Evolutionary conservation across 2,888 invertebrate genomes (phyloP), one percentile per base, ranked within the genome.

Genomic region (Tribolium freemani): DNA sequence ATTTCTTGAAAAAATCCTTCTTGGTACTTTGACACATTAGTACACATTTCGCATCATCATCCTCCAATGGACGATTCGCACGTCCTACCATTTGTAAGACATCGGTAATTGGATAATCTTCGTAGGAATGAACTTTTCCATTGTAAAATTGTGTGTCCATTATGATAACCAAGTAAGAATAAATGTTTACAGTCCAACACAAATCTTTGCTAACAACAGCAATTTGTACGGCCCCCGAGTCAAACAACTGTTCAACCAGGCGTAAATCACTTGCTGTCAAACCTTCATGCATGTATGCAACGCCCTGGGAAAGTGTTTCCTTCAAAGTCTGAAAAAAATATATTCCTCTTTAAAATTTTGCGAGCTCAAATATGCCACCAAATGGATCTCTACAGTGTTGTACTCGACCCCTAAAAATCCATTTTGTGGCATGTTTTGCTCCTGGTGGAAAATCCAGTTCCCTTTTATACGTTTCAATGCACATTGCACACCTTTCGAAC

Each of bases 1-100:
- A 96, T 86, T 99, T 99, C 84, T 98, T 97, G 88, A 97, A 99
- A 90, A 98, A 98, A 80, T 98, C 97, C 88, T 98, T 99, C 87
- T 99, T 99, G 6, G 98, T 97, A 67, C 93, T 94, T 81, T 97
- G 99, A 86, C 99, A 99, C 91, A 99, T 93, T 3, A 99, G 90
- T 6, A 99, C 97, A 76, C 97, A 98, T 82, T 98, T 94, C 31
- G 97, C 94, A 84, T 97, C 96, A 13, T 96, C 93, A 86, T 99
- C 99, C 71, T 94, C 92, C 5, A 94, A 88, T 0, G 99, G 98
- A 1, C 99, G 89, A 86, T 99, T 98, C 0, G 99, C 99, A 57
- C 97, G 90, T 0, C 99, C 99, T 48, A 99, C 91, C 99, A 99
- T 99, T 87, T 99, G 98, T 16, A 99, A 88, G 0, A 99, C 96